Conservation (phyloP, 2,113 vertebrate species). For the Platysteira castanea region DNA sequence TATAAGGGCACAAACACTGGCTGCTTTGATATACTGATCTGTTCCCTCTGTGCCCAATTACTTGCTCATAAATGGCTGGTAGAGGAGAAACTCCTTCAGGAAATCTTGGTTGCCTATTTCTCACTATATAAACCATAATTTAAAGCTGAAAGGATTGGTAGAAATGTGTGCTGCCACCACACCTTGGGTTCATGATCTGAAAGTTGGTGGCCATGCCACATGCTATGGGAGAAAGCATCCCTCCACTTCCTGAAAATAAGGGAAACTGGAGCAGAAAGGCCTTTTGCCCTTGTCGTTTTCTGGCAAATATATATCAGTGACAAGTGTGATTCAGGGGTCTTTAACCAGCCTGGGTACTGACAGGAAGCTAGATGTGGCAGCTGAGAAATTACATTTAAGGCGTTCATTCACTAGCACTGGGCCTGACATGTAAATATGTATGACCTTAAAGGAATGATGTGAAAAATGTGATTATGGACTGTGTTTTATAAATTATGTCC, state of each 20-base stretch:
- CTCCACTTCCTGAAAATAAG: neutral
- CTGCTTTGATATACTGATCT: neutral
- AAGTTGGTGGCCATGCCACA: neutral
- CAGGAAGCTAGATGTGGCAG: neutral
- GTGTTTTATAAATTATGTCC: neutral
- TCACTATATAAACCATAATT: neutral
- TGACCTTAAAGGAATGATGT: neutral
- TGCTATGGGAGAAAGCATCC: neutral
- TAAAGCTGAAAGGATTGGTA: neutral
- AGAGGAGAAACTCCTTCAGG: neutral
- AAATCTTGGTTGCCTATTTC: neutral
- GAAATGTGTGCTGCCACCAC: neutral
- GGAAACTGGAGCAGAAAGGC: neutral
- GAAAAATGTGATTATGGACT: neutral
- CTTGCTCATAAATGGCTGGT: neutral
- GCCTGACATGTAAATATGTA: neutral
- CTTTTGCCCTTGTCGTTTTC: neutral
- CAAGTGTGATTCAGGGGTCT: rapidly evolving
- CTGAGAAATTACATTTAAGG: neutral
- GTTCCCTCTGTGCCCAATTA: neutral
- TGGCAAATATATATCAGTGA: rapidly evolving
- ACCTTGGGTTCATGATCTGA: neutral
- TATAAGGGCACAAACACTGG: neutral
- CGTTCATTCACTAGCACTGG: neutral
- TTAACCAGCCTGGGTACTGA: neutral